Evolutionary conservation across 2,888 invertebrate species (phyloP).

Genomic region (Conops quadrifasciatus): DNA sequence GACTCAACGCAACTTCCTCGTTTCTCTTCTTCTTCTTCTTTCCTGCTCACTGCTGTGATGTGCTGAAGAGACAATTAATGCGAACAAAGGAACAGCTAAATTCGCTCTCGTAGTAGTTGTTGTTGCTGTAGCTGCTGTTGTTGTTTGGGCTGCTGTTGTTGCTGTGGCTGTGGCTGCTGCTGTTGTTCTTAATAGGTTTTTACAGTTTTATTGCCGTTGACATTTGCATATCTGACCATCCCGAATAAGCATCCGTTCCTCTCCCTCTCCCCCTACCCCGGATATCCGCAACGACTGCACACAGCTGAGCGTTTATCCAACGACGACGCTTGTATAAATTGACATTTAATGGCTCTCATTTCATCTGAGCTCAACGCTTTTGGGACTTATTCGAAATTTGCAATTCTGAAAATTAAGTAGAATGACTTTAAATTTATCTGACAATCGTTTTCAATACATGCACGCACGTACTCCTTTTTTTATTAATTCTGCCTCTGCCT

Average conservation of each 20-base stretch:
- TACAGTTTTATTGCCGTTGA: background rate
- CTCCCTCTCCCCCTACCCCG: background rate
- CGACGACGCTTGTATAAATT: conserved; percentile 16
- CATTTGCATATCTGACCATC: conserved; percentile 9
- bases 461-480: conserved; percentile 25
- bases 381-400: background rate
- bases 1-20: background rate
- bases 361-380: background rate
- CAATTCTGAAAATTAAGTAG: conserved; percentile 40
- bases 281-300: conserved; percentile 32
- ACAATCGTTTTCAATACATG: conserved; percentile 39
- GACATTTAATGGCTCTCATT: conserved; percentile 7
- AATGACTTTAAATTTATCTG: conserved; percentile 24
- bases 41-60: background rate
- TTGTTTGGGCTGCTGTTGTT: background rate
- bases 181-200: conserved; percentile 17
- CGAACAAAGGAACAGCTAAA: conserved; percentile 14
- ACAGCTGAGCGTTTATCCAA: conserved; percentile 10
- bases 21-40: background rate
- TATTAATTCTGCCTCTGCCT: conserved; percentile 8
- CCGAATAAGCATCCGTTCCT: background rate
- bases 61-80: conserved; percentile 11
- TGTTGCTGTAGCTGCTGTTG: conserved; percentile 1
- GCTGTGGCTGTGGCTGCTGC: background rate
- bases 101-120: no score